Evolutionary conservation across 2,797 vertebrate species (phyloP), one percentile per base, ranked within the genome.

Genomic region (Psittacula echo): DNA sequence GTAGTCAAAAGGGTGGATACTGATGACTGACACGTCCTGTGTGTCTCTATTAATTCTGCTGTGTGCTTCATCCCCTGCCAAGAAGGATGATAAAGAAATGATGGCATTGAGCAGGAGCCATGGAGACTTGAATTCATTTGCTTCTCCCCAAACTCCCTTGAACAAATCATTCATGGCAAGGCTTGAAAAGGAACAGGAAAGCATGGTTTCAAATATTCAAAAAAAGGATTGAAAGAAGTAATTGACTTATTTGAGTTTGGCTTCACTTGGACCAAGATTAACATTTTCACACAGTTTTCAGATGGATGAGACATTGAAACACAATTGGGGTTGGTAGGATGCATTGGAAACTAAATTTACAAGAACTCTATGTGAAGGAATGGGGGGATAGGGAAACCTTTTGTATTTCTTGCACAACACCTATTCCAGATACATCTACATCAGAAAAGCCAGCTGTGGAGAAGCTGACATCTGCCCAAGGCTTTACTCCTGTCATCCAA

Each of bases 41-140:
- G 45, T 89, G 37, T 48, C n/a, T 93, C n/a, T 70, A 41, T 92
- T 91, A 89, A 81, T 75, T 77, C 85, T 85, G 64, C 62, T 58
- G 48, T 29, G 50, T 68, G 78, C 34, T 77, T 83, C 78, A 80
- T 80, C 39, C 42, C 56, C 72, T 56, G 75, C 71, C 77, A 95
- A 61, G 81, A 77, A 85, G 32, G 61, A 89, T 50, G 34, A 65
- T 56, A 75, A 75, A 89, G 87, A 90, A 90, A 91, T 75, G 34
- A 94, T 82, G 45, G 68, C 67, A 84, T 41, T 78, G 68, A 85
- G 62, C 61, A 77, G 72, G 56, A 95, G 61, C 53, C 45, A 74
- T 48, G 75, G 92, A 92, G 65, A 77, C 70, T 84, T 71, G 68
- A 95, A 93, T 85, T 96, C 37, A 89, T 83, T 92, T 83, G 75